These are phyloP conservation scores for Dryobota labecula DNA, from an alignment of 2,888 invertebrate species.

Conservation along the genomic window DNA sequence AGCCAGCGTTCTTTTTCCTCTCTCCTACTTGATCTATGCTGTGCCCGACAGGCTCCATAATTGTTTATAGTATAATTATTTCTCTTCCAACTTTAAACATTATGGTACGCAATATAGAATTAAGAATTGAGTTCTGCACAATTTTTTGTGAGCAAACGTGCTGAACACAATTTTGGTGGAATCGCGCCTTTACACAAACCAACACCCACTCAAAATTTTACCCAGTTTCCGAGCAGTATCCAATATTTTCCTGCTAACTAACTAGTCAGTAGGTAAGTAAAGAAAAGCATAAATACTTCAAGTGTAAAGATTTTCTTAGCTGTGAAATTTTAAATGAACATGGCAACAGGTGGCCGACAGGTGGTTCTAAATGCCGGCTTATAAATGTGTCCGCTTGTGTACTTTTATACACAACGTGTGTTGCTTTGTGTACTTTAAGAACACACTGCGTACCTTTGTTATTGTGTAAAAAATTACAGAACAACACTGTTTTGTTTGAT, in stretches of 20 bases:
- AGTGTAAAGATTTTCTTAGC: conserved; percentile 33
- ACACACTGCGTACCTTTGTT: conserved; percentile 31
- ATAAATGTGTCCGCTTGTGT: conserved; percentile 42
- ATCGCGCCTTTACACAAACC: neutral
- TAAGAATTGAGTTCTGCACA: too few relatives aligned
- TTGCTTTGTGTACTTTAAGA: conserved; percentile 45
- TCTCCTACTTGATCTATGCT: too few relatives aligned
- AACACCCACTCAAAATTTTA: neutral
- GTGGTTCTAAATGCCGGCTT: conserved; percentile 53
- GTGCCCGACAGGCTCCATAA: too few relatives aligned
- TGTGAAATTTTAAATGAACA: conserved; percentile 56
- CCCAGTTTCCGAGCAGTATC: neutral
- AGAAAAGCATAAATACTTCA: conserved; percentile 41
- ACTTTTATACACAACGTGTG: conserved; percentile 20
- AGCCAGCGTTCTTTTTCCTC: too few relatives aligned
- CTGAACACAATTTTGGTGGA: too few relatives aligned
- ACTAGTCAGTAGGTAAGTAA: conserved; percentile 1
- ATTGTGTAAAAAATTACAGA: conserved; percentile 22
- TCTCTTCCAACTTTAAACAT: too few relatives aligned
- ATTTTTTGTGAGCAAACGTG: too few relatives aligned
- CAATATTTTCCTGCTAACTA: neutral
- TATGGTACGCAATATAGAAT: too few relatives aligned
- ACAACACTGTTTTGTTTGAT: conserved; percentile 5
- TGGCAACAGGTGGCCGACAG: conserved; percentile 62
- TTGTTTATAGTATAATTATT: too few relatives aligned